Evolutionary conservation across 1,140 invertebrate species (phyloP), one percentile per base, ranked within the genome.

Genomic region (Venustaconcha ellipsiformis): DNA sequence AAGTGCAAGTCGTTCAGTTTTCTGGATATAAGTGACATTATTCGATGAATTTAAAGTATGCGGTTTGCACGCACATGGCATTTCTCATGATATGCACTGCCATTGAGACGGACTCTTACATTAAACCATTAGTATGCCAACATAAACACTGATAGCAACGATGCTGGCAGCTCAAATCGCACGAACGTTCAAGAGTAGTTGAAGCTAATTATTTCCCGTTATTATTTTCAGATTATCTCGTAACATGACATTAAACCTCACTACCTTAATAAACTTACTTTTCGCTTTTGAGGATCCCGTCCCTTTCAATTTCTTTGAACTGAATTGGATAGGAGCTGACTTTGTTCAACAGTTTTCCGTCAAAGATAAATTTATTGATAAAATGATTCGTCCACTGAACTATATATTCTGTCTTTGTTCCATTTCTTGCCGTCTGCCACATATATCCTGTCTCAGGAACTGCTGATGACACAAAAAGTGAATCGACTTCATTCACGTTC

Each of bases 401-500:
- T 17, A 6, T n/a, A 5, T 8, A 48, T 6, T 26, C 48, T 12
- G 57, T 23, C 30, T 23, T 63, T 68, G 63, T 65, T 57, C 57
- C 65, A 12, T 14, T 48, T 63, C 23, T 48, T 59, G 14, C 15
- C 13, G 66, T 65, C 37, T 74, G 74, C 74, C 73, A 78, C 14
- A 17, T 60, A 59, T 75, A 66, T 3, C 62, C 63, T 13, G 70
- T 69, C 1, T 70, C 58, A 15, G 64, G 58, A 56, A 15, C 57
- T 26, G 70, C 78, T n/a, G 70, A 62, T 2, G 66, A 26, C 56
- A 74, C 62, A 17, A 72, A 96, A 91, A 84, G 95, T 94, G 71
- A 95, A 94, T 90, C 95, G 93, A 87, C 93, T 93, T 62, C 66
- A 17, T 57, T 18, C 18, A 88, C n/a, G 30, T 76, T 96, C 94